These are phyloP conservation scores for Ooceraea biroi DNA, from an alignment of 1,140 invertebrate species.

Conservation along the genomic window DNA sequence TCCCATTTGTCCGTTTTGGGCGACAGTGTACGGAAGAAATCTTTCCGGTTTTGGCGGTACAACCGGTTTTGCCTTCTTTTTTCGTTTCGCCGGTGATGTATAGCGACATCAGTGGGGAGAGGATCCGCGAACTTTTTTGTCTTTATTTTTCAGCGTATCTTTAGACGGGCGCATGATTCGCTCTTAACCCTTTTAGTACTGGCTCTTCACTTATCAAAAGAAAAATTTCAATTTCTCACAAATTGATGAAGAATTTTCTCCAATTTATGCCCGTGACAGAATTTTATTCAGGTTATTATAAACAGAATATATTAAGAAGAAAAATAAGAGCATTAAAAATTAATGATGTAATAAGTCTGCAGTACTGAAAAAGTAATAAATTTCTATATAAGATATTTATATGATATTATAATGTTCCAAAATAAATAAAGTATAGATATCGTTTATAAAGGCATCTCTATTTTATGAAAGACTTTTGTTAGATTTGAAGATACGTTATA, in stretches of 20 bases:
- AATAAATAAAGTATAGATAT: no score
- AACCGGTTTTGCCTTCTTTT: constrained; percentile 81
- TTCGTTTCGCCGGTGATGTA: constrained; percentile 62
- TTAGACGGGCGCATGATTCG: constrained; percentile 14
- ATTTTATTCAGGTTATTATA: background rate
- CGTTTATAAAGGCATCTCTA: background rate
- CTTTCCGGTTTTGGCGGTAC: constrained; percentile 83
- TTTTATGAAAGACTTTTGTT: background rate
- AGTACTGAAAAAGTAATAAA: no score
- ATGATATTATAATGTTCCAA: no score
- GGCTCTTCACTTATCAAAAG: background rate
- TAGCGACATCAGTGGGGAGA: constrained; percentile 35
- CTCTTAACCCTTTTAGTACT: constrained; percentile 1
- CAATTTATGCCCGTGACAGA: background rate
- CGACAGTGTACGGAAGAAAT: constrained; percentile 83
- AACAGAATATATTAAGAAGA: background rate
- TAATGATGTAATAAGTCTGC: no score
- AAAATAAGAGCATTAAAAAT: background rate
- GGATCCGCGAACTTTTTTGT: constrained; percentile 49
- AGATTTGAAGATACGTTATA: background rate
- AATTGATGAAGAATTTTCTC: background rate
- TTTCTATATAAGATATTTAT: no score
- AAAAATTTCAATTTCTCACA: background rate
- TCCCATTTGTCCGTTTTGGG: constrained; percentile 84
- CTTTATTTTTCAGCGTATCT: constrained; percentile 60